phyloP scores from a whole-genome alignment of 1,140 invertebrate genomes.

The Eupeodes corollae region DNA sequence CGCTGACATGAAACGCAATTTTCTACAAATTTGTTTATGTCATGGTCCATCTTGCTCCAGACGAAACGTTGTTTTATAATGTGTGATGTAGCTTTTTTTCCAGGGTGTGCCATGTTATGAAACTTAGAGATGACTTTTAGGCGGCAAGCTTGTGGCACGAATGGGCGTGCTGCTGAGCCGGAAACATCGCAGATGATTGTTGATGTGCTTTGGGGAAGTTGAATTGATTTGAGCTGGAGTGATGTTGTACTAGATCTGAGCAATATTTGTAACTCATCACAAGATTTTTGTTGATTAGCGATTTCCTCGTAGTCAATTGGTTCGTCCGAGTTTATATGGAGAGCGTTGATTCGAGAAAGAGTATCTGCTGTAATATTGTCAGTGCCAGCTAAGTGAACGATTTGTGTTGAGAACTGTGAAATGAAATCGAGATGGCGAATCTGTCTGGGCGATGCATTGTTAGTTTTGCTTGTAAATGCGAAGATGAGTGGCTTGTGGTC shows the following conservation, averaged over 20 bases:
- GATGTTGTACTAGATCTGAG: background rate
- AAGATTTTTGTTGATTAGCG: background rate
- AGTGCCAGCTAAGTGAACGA: constrained; percentile 9
- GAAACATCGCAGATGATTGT: too few relatives aligned
- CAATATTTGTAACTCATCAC: background rate
- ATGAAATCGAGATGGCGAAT: too few relatives aligned
- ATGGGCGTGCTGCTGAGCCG: too few relatives aligned
- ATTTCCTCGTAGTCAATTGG: background rate
- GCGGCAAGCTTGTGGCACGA: too few relatives aligned
- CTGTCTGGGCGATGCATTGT: too few relatives aligned
- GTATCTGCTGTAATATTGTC: background rate
- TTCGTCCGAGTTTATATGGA: background rate
- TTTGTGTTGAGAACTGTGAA: too few relatives aligned
- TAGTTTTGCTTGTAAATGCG: too few relatives aligned
- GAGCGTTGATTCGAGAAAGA: background rate
- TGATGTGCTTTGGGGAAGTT: background rate
- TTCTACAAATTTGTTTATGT: background rate
- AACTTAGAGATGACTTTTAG: background rate
- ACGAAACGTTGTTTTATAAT: too few relatives aligned
- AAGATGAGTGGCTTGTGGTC: too few relatives aligned
- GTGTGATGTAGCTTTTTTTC: background rate
- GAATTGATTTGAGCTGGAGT: too few relatives aligned
- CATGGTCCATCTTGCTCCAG: background rate
- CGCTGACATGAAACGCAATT: constrained; percentile 20
- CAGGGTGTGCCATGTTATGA: background rate